Evolutionary conservation across 2,113 vertebrate species (phyloP).

Genomic region (Pelusios castaneus): DNA sequence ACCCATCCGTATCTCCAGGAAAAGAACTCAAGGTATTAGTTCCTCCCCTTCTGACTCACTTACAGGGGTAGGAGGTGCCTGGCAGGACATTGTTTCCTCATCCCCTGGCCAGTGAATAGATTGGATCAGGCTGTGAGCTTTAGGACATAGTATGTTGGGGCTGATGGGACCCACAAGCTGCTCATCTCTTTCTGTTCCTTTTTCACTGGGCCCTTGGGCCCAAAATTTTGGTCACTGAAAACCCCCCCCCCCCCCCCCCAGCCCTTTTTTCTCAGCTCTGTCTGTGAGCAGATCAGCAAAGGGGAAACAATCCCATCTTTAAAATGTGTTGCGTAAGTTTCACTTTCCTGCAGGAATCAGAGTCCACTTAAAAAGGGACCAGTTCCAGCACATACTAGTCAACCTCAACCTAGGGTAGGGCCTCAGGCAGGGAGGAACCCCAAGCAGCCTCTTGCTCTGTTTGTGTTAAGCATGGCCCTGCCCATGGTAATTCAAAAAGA

Average conservation of each 20-base stretch:
- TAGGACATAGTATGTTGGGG: not conserved
- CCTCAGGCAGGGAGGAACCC: not conserved
- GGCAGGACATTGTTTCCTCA: not conserved
- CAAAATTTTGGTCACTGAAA: not conserved
- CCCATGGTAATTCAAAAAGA: not conserved
- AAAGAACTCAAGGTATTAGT: not conserved
- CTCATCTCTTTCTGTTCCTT: not conserved
- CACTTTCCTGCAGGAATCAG: not conserved
- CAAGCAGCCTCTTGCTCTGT: not conserved
- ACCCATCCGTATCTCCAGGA: not conserved
- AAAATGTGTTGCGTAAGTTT: not conserved
- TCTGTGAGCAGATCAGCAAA: not conserved
- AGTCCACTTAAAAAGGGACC: not conserved
- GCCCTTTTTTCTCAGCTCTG: not conserved
- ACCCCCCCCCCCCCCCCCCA: not conserved
- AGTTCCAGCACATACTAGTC: not conserved
- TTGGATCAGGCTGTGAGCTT: not conserved
- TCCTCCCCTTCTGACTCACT: not conserved
- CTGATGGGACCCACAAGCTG: not conserved
- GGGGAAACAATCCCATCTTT: not conserved
- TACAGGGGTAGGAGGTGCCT: not conserved
- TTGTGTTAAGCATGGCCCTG: not conserved
- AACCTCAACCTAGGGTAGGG: not conserved
- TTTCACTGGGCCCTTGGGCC: not conserved
- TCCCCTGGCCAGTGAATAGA: not conserved